Percentiles rank a stretch among this genome's conserved stretches.
These are phyloP conservation scores for Heliconius nattereri DNA, from an alignment of 1,140 invertebrate genomes.

Conservation along the genomic window DNA sequence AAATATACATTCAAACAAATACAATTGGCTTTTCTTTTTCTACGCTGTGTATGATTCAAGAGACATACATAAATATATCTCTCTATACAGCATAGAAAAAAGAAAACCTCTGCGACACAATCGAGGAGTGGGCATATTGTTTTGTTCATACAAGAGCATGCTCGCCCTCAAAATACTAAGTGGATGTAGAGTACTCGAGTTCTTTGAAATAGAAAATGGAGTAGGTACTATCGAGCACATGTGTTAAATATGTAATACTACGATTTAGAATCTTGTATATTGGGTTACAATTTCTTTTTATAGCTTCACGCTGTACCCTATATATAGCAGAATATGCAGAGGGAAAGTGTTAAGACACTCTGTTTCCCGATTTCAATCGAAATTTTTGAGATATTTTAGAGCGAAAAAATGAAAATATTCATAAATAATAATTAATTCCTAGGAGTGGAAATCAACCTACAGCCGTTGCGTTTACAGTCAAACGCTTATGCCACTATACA, in stretches of 20 bases:
- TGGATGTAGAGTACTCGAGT: neutral
- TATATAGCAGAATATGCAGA: too few relatives aligned
- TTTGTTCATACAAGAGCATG: slow-evolving; percentile 1
- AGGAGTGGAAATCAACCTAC: too few relatives aligned
- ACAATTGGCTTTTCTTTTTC: neutral
- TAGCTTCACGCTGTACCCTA: too few relatives aligned
- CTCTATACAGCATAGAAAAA: too few relatives aligned
- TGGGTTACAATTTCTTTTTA: too few relatives aligned
- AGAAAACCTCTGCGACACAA: neutral
- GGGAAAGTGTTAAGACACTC: too few relatives aligned
- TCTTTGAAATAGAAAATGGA: neutral
- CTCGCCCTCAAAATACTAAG: neutral
- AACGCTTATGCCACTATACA: too few relatives aligned
- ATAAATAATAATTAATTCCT: too few relatives aligned
- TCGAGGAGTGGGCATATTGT: neutral
- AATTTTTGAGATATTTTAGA: too few relatives aligned
- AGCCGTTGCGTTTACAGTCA: too few relatives aligned
- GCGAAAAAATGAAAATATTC: too few relatives aligned
- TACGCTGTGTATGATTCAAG: neutral
- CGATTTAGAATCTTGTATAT: neutral
- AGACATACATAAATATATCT: neutral
- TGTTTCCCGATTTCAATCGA: too few relatives aligned
- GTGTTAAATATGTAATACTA: neutral
- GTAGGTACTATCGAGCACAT: neutral
- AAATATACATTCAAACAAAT: neutral